These are phyloP conservation scores for Pristionchus exspectatus DNA, from an alignment of 2,888 invertebrate genomes.

Conservation along the genomic window DNA sequence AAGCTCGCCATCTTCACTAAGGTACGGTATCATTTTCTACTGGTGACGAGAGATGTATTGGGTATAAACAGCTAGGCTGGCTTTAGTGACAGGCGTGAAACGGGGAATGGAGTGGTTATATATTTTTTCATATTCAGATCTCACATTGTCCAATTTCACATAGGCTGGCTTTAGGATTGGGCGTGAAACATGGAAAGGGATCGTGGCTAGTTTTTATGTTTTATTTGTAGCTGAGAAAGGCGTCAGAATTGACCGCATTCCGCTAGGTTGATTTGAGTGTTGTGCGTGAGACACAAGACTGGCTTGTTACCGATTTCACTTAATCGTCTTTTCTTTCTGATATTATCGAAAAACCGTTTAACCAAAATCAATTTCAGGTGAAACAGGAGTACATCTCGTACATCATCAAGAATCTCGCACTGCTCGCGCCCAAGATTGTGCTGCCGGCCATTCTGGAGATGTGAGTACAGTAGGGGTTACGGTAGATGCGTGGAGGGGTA, in stretches of 20 bases:
- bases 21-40: too few species aligned
- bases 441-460: constrained; percentile 89
- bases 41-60: too few species aligned
- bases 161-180: neutral
- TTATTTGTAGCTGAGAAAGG: too few species aligned
- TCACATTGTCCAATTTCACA: neutral
- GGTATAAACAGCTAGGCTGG: too few species aligned
- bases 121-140: too few species aligned
- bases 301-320: too few species aligned
- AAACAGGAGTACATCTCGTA: constrained; percentile 76
- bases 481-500: too few species aligned
- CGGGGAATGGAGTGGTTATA: neutral
- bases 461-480: constrained; percentile 71
- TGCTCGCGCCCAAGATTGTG: constrained; percentile 88
- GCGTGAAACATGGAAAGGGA: neutral
- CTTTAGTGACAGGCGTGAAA: neutral
- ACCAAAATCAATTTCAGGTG: constrained; percentile 13
- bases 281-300: too few species aligned
- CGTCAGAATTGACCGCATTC: too few species aligned
- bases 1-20: constrained; percentile 88
- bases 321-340: too few species aligned
- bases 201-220: too few species aligned
- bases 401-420: constrained; percentile 85
- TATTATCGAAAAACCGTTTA: neutral
- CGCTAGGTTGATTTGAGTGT: too few species aligned